phyloP scores from a whole-genome alignment of 2,797 vertebrate species.

The Pantherophis vulpinus region DNA sequence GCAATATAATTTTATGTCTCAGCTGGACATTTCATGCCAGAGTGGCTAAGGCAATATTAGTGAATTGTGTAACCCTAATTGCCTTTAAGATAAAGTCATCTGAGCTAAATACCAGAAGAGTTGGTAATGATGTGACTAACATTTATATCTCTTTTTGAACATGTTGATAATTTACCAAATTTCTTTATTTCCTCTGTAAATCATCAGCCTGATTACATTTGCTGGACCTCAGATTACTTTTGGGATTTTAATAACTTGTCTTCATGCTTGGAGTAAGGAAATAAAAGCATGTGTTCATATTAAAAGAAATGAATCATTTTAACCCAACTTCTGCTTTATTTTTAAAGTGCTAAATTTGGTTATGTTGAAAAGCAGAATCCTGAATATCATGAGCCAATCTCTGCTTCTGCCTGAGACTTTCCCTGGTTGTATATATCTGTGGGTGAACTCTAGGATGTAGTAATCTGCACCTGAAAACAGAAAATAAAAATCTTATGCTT shows the following conservation, averaged over 20 bases:
- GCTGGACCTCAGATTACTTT: conserved; percentile 52
- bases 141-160: conserved; percentile 47
- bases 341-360: neutral
- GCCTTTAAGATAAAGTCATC: conserved; percentile 28
- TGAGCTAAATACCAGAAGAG: conserved; percentile 35
- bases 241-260: conserved; percentile 57
- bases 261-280: conserved; percentile 56
- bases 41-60: conserved; percentile 19
- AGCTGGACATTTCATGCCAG: conserved; percentile 5
- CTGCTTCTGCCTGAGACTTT: neutral
- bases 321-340: neutral
- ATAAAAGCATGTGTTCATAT: conserved; percentile 62
- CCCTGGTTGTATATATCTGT: neutral
- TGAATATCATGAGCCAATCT: neutral
- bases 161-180: conserved; percentile 46
- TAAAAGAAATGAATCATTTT: conserved; percentile 51
- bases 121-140: conserved; percentile 38
- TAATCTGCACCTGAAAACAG: neutral
- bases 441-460: neutral
- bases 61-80: conserved; percentile 31
- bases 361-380: neutral
- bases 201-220: conserved; percentile 56
- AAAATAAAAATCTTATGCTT: neutral
- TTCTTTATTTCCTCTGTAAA: conserved; percentile 49
- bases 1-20: neutral